Evolutionary conservation across 2,113 vertebrate genomes (phyloP).

Genomic region (Collichthys lucidus): DNA sequence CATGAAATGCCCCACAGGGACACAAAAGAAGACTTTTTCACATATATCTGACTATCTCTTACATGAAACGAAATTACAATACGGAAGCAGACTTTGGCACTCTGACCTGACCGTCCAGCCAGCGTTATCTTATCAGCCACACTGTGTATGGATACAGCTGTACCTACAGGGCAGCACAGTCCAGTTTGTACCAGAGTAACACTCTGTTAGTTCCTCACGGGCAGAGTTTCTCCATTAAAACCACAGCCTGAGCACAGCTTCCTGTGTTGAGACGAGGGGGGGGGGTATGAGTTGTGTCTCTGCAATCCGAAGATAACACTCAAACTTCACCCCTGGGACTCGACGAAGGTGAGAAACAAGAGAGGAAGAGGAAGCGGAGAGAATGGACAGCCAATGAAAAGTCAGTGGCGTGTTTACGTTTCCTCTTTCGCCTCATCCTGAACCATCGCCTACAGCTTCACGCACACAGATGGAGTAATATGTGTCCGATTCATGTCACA

Average conservation of each 20-base stretch:
- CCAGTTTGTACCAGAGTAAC: conserved; percentile 31
- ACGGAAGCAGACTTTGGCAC: neutral
- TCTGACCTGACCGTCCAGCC: neutral
- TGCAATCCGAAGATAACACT: conserved; percentile 79
- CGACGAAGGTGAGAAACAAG: conserved; percentile 44
- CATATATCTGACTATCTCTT: neutral
- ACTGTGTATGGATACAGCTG: neutral
- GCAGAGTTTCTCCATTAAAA: conserved; percentile 38
- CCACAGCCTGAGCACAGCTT: conserved; percentile 53
- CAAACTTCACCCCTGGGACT: conserved; percentile 49
- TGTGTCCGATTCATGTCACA: neutral
- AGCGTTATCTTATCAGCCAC: conserved; percentile 49
- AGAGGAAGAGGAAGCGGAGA: conserved; percentile 75
- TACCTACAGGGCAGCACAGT: conserved; percentile 23
- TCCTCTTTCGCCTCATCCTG: conserved; percentile 45
- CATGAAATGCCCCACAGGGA: conserved; percentile 56
- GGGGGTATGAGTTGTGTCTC: conserved; percentile 41
- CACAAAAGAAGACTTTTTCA: conserved; percentile 47
- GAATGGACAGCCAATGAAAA: conserved; percentile 29
- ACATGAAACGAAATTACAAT: neutral
- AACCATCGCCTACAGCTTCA: conserved; percentile 1
- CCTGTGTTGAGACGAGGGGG: conserved; percentile 57
- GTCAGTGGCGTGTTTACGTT: conserved; percentile 51
- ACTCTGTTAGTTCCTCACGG: conserved; percentile 55
- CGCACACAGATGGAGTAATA: conserved; percentile 9